Percentiles rank a stretch among this genome's conserved stretches.
phyloP scores from a whole-genome alignment of 2,797 vertebrate species.

The Hippopotamyrus pictus region DNA sequence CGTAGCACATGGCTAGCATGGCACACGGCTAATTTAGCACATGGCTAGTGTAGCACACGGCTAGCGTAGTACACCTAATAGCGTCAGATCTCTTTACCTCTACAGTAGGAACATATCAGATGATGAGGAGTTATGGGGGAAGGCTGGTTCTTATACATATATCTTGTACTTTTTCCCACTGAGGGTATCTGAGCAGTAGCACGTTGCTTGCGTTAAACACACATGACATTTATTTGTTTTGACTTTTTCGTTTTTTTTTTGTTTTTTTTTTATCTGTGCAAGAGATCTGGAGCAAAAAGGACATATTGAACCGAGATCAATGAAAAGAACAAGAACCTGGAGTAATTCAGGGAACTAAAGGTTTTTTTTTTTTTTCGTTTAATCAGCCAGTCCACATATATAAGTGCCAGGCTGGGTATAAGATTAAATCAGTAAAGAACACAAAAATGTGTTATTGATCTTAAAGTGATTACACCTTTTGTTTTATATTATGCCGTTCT shows the following conservation, averaged over 20 bases:
- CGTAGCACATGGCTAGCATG: neutral
- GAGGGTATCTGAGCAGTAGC: neutral
- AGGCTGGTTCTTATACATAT: neutral
- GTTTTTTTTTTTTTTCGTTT: neutral
- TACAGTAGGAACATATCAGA: neutral
- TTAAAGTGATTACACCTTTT: neutral
- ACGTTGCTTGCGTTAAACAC: neutral
- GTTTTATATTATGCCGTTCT: neutral
- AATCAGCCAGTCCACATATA: neutral
- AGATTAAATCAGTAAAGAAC: neutral
- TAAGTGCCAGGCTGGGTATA: neutral
- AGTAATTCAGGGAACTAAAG: neutral
- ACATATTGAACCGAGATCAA: neutral
- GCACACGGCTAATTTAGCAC: neutral
- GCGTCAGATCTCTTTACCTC: neutral
- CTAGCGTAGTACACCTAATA: neutral
- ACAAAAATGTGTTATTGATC: neutral
- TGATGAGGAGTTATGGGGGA: neutral
- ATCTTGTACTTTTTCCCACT: neutral
- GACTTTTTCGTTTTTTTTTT: neutral
- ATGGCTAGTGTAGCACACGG: neutral
- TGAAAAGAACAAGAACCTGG: neutral
- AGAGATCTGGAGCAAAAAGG: neutral
- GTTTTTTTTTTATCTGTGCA: neutral
- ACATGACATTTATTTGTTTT: neutral